Evolutionary conservation across 1,140 invertebrate genomes (phyloP).

Genomic region (Gerris buenoi): DNA sequence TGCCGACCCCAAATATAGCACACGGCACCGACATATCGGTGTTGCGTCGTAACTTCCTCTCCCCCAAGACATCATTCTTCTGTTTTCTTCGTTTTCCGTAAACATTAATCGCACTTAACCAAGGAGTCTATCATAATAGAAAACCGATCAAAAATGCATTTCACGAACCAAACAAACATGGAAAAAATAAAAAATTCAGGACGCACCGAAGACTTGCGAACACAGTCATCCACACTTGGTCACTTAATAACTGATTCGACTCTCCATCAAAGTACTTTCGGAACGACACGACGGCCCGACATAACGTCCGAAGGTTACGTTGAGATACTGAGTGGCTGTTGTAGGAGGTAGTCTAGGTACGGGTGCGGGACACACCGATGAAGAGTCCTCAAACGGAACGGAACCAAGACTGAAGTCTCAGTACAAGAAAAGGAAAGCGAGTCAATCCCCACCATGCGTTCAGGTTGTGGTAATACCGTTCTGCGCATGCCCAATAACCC

Average conservation of each 20-base stretch:
- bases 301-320: not conserved
- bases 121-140: not conserved
- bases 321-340: not conserved
- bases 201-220: too few species aligned
- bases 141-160: not conserved
- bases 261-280: not conserved
- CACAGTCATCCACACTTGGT: too few species aligned
- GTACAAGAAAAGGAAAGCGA: not conserved
- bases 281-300: not conserved
- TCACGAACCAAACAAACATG: not conserved
- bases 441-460: not conserved
- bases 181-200: too few species aligned
- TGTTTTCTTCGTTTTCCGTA: not conserved
- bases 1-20: slow-evolving; percentile 93
- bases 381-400: not conserved
- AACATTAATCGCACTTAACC: not conserved
- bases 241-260: not conserved
- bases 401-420: not conserved
- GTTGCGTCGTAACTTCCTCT: slow-evolving; percentile 43
- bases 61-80: slow-evolving; percentile 12
- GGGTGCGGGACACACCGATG: not conserved
- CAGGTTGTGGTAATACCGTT: not conserved
- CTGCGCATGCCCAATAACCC: not conserved
- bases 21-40: slow-evolving; percentile 86
- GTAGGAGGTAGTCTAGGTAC: not conserved